Conservation (phyloP, 2,113 vertebrate genomes). For the Nerophis lumbriciformis region DNA sequence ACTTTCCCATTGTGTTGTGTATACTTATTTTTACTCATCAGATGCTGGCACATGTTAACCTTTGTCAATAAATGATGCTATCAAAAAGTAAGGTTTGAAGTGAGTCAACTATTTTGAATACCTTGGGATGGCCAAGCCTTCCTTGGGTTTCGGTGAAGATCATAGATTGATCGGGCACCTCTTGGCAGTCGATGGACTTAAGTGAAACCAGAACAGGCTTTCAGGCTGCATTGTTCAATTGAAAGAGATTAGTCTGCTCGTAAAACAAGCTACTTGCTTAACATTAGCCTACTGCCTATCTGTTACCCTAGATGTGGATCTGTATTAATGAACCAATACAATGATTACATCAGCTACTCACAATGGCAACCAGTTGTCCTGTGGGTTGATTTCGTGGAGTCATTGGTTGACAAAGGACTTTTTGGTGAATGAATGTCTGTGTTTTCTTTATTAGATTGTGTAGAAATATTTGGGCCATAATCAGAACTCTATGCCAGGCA, state of each 20-base stretch:
- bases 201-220: background rate
- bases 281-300: background rate
- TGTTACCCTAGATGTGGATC: background rate
- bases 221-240: background rate
- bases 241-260: background rate
- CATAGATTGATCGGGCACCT: too few relatives aligned
- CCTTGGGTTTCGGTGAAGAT: too few relatives aligned
- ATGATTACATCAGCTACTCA: too few relatives aligned
- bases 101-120: background rate
- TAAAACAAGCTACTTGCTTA: background rate
- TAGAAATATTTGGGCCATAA: too few relatives aligned
- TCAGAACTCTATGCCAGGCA: too few relatives aligned
- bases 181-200: background rate
- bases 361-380: too few relatives aligned
- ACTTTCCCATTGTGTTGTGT: background rate
- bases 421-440: too few relatives aligned
- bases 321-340: too few relatives aligned
- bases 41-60: background rate
- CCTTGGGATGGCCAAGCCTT: too few relatives aligned
- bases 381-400: too few relatives aligned
- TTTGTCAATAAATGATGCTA: background rate
- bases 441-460: too few relatives aligned
- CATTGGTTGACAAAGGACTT: too few relatives aligned
- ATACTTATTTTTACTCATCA: background rate
- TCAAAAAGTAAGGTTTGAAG: background rate